Evolutionary conservation across 2,888 invertebrate species (phyloP).

Genomic region (Trichopria drosophilae): DNA sequence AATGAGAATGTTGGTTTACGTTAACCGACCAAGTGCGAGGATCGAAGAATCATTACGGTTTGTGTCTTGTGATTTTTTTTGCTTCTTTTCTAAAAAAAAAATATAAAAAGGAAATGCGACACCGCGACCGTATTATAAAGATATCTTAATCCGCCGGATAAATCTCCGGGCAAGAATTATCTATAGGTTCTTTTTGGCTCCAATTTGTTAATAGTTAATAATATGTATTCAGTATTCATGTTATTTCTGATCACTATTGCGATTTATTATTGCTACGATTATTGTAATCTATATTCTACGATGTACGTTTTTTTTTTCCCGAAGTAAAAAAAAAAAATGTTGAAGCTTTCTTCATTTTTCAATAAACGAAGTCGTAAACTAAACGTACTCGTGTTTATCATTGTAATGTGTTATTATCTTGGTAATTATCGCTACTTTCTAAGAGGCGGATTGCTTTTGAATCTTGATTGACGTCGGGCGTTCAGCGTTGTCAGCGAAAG

Average conservation of each 20-base stretch:
- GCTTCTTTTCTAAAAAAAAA: neutral
- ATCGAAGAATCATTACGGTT: too few species aligned
- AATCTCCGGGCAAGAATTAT: too few species aligned
- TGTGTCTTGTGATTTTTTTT: too few species aligned
- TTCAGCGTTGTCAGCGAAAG: too few species aligned
- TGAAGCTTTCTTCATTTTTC: conserved; percentile 28
- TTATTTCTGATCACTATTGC: conserved; percentile 46
- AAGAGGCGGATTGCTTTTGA: too few species aligned
- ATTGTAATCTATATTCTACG: conserved; percentile 34
- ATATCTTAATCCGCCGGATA: too few species aligned
- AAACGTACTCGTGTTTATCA: neutral
- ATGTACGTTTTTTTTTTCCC: conserved; percentile 23
- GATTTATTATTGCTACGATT: conserved; percentile 37
- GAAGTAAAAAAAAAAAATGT: conserved; percentile 21
- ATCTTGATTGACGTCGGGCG: too few species aligned
- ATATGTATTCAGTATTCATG: conserved; percentile 50
- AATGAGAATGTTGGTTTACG: too few species aligned
- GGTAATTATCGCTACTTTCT: too few species aligned
- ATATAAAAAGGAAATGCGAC: neutral
- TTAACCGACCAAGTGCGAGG: too few species aligned
- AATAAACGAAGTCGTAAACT: conserved; percentile 16
- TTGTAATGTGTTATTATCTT: too few species aligned
- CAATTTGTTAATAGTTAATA: conserved; percentile 37
- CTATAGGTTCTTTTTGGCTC: conserved; percentile 3
- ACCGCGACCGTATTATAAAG: too few species aligned